phyloP scores from a whole-genome alignment of 2,797 vertebrate species.

The Melopsittacus undulatus region DNA sequence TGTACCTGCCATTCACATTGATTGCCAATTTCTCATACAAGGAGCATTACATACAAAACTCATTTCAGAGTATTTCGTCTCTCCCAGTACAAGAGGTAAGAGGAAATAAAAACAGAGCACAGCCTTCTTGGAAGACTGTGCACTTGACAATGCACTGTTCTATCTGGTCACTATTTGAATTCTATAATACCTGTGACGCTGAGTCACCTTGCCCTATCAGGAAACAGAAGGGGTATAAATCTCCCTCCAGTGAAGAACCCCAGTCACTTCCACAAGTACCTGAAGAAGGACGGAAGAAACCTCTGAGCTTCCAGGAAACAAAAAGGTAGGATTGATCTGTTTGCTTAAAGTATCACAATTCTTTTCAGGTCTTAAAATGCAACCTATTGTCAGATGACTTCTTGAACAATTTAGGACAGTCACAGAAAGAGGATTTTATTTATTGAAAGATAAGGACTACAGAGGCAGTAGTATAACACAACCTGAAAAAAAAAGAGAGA shows the following conservation, averaged over 20 bases:
- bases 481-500: not conserved
- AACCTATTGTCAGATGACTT: not conserved
- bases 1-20: accelerated
- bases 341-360: not conserved
- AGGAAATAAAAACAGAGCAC: not conserved
- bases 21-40: not conserved
- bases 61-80: not conserved
- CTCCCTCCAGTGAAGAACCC: not conserved
- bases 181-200: not conserved
- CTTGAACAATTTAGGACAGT: not conserved
- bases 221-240: slow-evolving; percentile 64
- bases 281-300: not conserved
- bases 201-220: slow-evolving; percentile 57
- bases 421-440: not conserved
- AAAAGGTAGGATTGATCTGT: not conserved
- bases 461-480: not conserved
- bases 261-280: not conserved
- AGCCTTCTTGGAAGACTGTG: not conserved
- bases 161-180: not conserved
- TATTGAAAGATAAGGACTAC: not conserved
- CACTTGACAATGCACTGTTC: accelerated
- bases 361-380: not conserved
- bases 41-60: not conserved
- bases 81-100: not conserved
- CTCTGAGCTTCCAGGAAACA: not conserved